Conservation (phyloP, 2,797 vertebrate species). For the Acomys russatus region DNA sequence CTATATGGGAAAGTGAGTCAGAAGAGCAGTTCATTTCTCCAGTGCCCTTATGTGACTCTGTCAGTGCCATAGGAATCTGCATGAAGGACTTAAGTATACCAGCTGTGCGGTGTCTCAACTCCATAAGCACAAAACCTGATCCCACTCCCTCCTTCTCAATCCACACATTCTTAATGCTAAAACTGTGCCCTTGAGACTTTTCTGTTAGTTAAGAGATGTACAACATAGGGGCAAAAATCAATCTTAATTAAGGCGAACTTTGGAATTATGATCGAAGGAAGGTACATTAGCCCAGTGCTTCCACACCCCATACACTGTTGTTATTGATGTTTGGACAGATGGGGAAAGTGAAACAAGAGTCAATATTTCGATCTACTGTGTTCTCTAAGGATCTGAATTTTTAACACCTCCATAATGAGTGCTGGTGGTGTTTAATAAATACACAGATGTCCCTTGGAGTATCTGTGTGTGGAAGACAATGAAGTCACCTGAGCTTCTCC, state of each 20-base stretch:
- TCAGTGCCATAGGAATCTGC: constrained; percentile 48
- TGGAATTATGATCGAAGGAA: constrained; percentile 84
- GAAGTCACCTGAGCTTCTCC: neutral
- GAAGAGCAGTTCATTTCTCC: constrained; percentile 62
- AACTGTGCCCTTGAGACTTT: constrained; percentile 82
- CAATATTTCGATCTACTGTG: constrained; percentile 83
- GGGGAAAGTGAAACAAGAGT: constrained; percentile 81
- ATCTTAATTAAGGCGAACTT: constrained; percentile 84
- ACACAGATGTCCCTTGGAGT: constrained; percentile 59
- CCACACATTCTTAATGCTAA: constrained; percentile 79
- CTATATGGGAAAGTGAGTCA: constrained; percentile 39
- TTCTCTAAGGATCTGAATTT: constrained; percentile 85
- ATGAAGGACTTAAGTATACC: constrained; percentile 46
- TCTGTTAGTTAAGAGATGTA: constrained; percentile 85
- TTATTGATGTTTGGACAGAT: constrained; percentile 84
- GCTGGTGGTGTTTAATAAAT: constrained; percentile 82
- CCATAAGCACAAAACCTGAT: constrained; percentile 67
- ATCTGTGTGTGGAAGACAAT: constrained; percentile 42
- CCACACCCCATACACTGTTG: constrained; percentile 73
- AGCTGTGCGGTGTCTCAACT: constrained; percentile 29
- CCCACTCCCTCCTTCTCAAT: constrained; percentile 49
- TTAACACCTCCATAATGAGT: constrained; percentile 82
- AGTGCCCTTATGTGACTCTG: constrained; percentile 51
- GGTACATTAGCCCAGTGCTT: constrained; percentile 82
- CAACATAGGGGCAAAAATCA: constrained; percentile 82